Evolutionary conservation across 2,888 invertebrate species (phyloP), one percentile per base, ranked within the genome.

Genomic region (Arctia plantaginis): DNA sequence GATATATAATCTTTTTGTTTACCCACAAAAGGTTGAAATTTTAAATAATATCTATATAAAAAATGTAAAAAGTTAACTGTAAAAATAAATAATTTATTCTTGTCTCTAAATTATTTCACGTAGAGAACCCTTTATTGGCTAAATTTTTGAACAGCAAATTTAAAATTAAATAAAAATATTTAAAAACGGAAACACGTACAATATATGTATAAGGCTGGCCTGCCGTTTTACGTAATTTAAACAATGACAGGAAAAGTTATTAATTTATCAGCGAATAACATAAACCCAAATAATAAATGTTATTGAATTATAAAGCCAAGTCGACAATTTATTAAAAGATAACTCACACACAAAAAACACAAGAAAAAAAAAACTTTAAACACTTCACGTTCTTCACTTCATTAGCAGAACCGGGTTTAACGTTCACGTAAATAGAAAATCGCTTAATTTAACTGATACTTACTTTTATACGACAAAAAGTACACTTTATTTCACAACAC

Each of bases 1-100:
- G 59, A 67, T 30, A 59, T 33, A 51, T 64, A 39, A 69, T 64
- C 27, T 64, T 55, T 51, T 66, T 59, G 33, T 69, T n/a, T n/a
- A 3, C 3, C 33, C 68, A 44, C 8, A 10, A 35, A 55, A 68
- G 12, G 44, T 44, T 64, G 13, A 39, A 10, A 2, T 65, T 23
- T 33, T 23, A 23, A 66, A 35, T 66, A 35, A 35, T 66, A 66
- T 66, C 23, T 18, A 18, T 15, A 44, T 41, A 62, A 62, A 30
- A 62, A 30, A 30, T 62, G 15, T 30, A 1, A 62, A 30, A 6
- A 15, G 13, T 27, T 59, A 59, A 59, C 59, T 27, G 59, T 27
- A n/a, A n/a, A n/a, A n/a, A 6, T 59, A 15, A 27, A 59, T 59
- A 59, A 27, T 27, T 27, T 59, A 59, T 27, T 59, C 12, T 12